Base-by-base conservation (phyloP, 1,140 invertebrate species). In the Physella acuta region DNA sequence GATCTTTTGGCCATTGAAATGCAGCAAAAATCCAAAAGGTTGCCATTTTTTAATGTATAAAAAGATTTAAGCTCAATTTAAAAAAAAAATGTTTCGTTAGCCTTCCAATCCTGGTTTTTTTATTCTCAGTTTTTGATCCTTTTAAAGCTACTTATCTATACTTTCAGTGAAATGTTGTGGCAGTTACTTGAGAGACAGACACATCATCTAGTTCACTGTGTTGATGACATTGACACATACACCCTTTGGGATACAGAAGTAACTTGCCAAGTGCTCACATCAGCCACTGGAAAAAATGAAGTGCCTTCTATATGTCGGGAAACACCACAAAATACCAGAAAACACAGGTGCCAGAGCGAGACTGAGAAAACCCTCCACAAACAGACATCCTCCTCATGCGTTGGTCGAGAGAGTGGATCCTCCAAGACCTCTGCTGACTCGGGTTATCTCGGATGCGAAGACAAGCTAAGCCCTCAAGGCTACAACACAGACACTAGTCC, bases 1-100 rank as follows among this genome's bases (percentile, higher is more conserved):
- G 78, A 79, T 65, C 60, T 79, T 20, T 55, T 79, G 59, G 73
- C 75, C 26, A 72, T 78, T 44, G 77, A 78, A 36, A 55, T 66
- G 31, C 52, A 65, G 28, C 70, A 71, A 34, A 76, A 74, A 69
- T 62, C 73, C 49, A 74, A 79, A 65, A 73, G 72, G 75, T 76
- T 59, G 56, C 39, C 8, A 53, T n/a, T 2, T 33, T 65, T 33
- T 53, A 60, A 5, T n/a, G 11, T 34, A 30, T 5, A 28, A 24
- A n/a, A n/a, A n/a, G n/a, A n/a, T n/a, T n/a, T n/a, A n/a, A n/a
- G n/a, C n/a, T n/a, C n/a, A n/a, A n/a, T n/a, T n/a, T n/a, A n/a
- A n/a, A n/a, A n/a, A n/a, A n/a, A n/a, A n/a, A n/a, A n/a, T n/a
- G n/a, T n/a, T n/a, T n/a, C n/a, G n/a, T n/a, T n/a, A n/a, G n/a